These are phyloP conservation scores for Drosophila paulistorum DNA, from an alignment of 1,140 invertebrate genomes.

Conservation along the genomic window DNA sequence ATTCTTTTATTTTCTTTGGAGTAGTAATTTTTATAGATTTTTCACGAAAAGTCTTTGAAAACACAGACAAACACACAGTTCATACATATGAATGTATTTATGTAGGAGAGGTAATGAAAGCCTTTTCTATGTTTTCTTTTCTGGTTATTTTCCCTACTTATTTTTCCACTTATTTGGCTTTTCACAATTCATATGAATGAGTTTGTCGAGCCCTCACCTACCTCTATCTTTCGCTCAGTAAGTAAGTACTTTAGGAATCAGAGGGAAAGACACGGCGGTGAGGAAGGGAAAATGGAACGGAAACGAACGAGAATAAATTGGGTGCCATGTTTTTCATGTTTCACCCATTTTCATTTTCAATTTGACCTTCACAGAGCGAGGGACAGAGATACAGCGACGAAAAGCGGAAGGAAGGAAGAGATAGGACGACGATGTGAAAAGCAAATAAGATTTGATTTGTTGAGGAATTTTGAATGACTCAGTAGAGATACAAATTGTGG, in stretches of 20 bases:
- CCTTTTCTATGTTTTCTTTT: slow-evolving; percentile 28
- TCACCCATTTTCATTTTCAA: slow-evolving; percentile 16
- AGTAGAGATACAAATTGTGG: neutral
- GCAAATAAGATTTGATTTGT: slow-evolving; percentile 13
- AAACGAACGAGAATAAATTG: neutral
- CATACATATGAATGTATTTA: neutral
- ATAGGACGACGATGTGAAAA: neutral
- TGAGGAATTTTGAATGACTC: neutral
- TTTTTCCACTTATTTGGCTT: slow-evolving; percentile 53
- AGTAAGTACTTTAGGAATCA: slow-evolving; percentile 59
- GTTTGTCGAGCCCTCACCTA: neutral
- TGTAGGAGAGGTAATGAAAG: slow-evolving; percentile 9
- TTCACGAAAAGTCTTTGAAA: neutral
- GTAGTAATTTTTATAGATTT: neutral
- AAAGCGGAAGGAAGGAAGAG: neutral
- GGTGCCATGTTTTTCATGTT: neutral
- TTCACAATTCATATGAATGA: slow-evolving; percentile 23
- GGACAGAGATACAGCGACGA: neutral
- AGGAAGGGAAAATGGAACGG: slow-evolving; percentile 25
- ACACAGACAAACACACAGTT: neutral
- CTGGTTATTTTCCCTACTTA: slow-evolving; percentile 30
- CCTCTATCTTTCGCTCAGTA: neutral
- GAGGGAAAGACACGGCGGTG: slow-evolving; percentile 1
- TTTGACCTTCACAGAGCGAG: slow-evolving; percentile 28
- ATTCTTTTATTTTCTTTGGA: neutral